These are phyloP conservation scores for Leptodactylus fallax DNA, from an alignment of 2,797 vertebrate genomes.

Conservation along the genomic window DNA sequence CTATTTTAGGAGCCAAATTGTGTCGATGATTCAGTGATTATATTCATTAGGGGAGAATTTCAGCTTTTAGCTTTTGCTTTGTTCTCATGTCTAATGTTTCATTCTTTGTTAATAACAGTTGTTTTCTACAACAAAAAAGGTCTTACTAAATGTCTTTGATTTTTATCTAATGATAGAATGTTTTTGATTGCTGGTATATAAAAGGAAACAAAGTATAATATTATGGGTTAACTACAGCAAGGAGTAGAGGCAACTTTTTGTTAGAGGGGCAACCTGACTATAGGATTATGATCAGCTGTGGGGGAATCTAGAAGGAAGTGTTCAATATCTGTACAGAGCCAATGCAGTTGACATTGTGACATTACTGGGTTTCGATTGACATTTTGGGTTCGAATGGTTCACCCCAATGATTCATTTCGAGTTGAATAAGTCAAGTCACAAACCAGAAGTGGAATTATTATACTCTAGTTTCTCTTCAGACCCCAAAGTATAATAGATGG, in stretches of 20 bases:
- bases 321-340: not conserved
- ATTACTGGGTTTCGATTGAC: no score
- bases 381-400: no score
- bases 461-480: no score
- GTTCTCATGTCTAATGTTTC: not conserved
- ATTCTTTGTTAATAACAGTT: slow-evolving; percentile 2
- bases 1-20: slow-evolving; percentile 76
- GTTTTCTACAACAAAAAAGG: not conserved
- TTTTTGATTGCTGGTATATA: not conserved
- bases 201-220: not conserved
- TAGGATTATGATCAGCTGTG: not conserved
- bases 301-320: not conserved
- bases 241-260: not conserved
- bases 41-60: slow-evolving; percentile 64
- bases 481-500: no score
- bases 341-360: not conserved
- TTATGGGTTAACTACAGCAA: not conserved
- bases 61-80: slow-evolving; percentile 21
- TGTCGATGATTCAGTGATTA: slow-evolving; percentile 78
- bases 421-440: no score
- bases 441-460: no score
- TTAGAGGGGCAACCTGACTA: not conserved
- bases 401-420: no score
- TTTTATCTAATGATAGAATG: not conserved
- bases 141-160: slow-evolving; percentile 27